These are phyloP conservation scores for Glaucomys volans DNA, from an alignment of 2,113 vertebrate genomes.

Conservation along the genomic window DNA sequence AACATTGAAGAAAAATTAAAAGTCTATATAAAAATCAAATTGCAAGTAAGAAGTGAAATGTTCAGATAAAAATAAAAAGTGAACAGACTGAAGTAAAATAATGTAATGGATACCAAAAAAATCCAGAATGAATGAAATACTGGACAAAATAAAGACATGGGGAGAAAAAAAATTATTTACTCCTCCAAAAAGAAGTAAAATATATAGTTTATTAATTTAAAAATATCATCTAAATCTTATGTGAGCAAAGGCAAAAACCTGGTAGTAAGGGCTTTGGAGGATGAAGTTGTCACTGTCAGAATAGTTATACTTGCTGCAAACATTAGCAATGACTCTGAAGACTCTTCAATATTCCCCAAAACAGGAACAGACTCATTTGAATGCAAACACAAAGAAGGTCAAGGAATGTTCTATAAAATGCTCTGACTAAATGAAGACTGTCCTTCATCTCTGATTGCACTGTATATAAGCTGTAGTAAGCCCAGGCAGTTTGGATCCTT, in stretches of 20 bases:
- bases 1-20: background rate
- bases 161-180: background rate
- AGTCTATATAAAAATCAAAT: background rate
- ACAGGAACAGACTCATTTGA: background rate
- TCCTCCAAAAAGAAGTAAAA: background rate
- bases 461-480: background rate
- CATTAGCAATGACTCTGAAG: background rate
- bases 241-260: background rate
- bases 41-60: background rate
- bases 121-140: background rate
- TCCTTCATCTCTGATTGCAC: background rate
- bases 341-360: background rate
- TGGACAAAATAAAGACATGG: background rate
- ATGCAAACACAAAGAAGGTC: background rate
- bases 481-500: background rate
- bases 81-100: background rate
- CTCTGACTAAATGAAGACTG: background rate
- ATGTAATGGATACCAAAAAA: background rate
- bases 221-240: background rate
- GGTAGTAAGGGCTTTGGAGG: background rate
- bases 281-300: background rate
- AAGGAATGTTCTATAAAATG: background rate
- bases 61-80: background rate
- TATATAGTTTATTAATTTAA: background rate
- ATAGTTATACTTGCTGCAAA: background rate